Conservation (phyloP, 2,797 vertebrate genomes). For the Pangasius larnaudii region DNA sequence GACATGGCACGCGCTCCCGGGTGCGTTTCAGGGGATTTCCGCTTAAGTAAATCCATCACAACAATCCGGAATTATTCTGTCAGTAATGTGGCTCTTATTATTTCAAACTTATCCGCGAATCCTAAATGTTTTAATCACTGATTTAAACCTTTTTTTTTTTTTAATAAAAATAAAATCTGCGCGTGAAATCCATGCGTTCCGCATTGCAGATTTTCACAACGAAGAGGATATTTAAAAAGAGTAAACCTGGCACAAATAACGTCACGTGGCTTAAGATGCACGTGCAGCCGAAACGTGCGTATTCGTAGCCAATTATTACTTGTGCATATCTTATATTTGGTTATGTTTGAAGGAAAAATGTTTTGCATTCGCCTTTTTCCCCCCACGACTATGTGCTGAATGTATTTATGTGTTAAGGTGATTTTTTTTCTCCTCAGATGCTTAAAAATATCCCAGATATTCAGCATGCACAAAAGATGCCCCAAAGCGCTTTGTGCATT, state of each 20-base stretch:
- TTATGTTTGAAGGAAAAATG: background rate
- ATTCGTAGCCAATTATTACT: background rate
- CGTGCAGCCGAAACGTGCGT: background rate
- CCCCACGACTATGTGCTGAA: no score
- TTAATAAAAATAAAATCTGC: no score
- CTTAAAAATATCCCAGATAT: background rate
- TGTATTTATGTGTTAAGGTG: no score
- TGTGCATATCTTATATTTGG: background rate
- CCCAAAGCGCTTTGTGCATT: background rate
- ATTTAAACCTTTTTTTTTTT: background rate
- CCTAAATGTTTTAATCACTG: background rate
- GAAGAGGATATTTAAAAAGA: background rate
- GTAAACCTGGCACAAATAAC: background rate
- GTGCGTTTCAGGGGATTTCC: slow-evolving; percentile 17
- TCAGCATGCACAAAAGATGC: background rate
- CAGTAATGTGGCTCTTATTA: background rate
- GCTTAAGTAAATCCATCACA: slow-evolving; percentile 38
- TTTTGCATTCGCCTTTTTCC: background rate
- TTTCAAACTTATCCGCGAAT: background rate
- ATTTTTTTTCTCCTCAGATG: background rate
- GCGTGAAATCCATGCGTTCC: background rate
- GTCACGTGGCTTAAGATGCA: background rate
- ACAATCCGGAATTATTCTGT: background rate
- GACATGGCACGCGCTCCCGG: slow-evolving; percentile 17
- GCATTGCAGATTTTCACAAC: background rate